Evolutionary conservation across 1,140 invertebrate species (phyloP).

Genomic region (Drosophila suzukii): DNA sequence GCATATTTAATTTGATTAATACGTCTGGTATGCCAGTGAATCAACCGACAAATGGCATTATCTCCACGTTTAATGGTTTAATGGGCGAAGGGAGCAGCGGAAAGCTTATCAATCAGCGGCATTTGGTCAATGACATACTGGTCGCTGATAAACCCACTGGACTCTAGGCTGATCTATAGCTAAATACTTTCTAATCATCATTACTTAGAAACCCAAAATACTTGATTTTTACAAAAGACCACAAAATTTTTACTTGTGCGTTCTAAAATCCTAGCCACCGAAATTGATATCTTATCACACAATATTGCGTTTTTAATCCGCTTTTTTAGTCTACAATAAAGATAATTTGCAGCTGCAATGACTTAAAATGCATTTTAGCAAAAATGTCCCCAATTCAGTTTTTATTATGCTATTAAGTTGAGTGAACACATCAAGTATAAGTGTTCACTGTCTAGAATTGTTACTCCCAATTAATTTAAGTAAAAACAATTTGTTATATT

Average conservation of each 20-base stretch:
- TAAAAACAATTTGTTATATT: too few species aligned
- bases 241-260: too few species aligned
- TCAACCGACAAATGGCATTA: conserved; percentile 56
- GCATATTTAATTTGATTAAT: conserved; percentile 51
- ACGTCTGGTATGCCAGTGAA: conserved; percentile 53
- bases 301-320: not conserved
- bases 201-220: not conserved
- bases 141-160: not conserved
- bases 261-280: not conserved
- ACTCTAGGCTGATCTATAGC: not conserved
- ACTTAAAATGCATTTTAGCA: not conserved
- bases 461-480: too few species aligned
- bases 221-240: not conserved
- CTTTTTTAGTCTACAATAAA: not conserved
- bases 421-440: too few species aligned
- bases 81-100: conserved; percentile 4
- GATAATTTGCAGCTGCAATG: too few species aligned
- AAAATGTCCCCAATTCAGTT: not conserved
- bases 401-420: too few species aligned
- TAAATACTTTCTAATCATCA: not conserved
- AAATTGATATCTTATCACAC: not conserved
- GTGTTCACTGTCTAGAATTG: too few species aligned
- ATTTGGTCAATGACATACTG: conserved; percentile 60
- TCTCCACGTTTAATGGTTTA: conserved; percentile 48
- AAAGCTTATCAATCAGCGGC: conserved; percentile 54